Evolutionary conservation across 2,888 invertebrate species (phyloP).

Genomic region (Steinernema carpocapsae): DNA sequence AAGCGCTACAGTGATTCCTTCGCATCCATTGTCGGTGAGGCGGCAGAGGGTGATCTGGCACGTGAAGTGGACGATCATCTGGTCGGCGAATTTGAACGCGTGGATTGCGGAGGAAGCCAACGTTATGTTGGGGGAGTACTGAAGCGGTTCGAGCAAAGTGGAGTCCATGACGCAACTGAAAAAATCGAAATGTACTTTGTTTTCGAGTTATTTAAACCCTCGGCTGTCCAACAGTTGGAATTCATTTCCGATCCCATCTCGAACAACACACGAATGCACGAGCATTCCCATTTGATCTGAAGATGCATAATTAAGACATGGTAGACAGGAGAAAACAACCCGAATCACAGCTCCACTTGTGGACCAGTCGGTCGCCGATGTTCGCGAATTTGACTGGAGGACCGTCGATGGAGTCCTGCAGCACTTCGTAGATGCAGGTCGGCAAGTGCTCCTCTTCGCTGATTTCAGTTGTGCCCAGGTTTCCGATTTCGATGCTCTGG

Average conservation of each 20-base stretch:
- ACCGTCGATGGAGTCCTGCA: conserved; percentile 54
- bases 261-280: conserved; percentile 66
- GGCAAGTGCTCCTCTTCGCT: conserved; percentile 45
- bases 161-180: conserved; percentile 62
- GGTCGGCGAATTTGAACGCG: conserved; percentile 67
- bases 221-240: conserved; percentile 64
- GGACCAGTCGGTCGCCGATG: conserved; percentile 64
- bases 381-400: conserved; percentile 59
- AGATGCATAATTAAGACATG: neutral
- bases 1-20: conserved; percentile 62
- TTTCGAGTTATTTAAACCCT: no score
- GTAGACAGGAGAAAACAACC: conserved; percentile 40
- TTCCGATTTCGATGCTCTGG: conserved; percentile 37
- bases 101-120: conserved; percentile 54
- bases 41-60: conserved; percentile 66
- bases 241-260: conserved; percentile 63
- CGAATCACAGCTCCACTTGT: conserved; percentile 65
- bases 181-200: no score
- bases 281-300: conserved; percentile 61
- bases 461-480: conserved; percentile 40
- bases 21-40: conserved; percentile 62
- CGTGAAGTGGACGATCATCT: conserved; percentile 63
- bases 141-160: conserved; percentile 54
- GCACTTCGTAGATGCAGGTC: conserved; percentile 59
- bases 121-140: conserved; percentile 56